Base-by-base conservation (phyloP, 1,140 invertebrate species). In the Ceratosolen fusciceps region DNA sequence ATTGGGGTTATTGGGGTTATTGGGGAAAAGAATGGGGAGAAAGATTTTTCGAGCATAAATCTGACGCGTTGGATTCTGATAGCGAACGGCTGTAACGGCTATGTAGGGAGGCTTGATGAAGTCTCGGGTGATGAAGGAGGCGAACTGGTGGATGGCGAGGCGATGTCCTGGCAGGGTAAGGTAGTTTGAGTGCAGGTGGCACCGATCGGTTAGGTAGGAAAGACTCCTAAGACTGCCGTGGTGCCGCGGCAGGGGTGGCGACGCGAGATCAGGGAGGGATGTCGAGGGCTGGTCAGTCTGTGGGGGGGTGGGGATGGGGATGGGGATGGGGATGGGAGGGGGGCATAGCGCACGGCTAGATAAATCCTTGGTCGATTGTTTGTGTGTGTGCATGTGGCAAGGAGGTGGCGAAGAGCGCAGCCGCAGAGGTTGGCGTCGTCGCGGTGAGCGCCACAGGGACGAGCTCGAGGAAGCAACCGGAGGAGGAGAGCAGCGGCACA, bases 401-500 rank as follows among this genome's bases (percentile, higher is more conserved):
- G n/a, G 67, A 47, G 39, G 24, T 0, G 0, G 39, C 37, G 19
- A 70, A 70, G 67, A 24, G 67, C 67, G 37, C 67, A 70, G 54
- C 34, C 29, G 72, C 72, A 21, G 54, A 31, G 52, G 31, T 34
- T 49, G 72, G 83, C 56, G 83, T 84, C 34, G 31, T 37, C 77
- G 37, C 49, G 54, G 52, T 21, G 82, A 83, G n/a, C 80, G 84
- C n/a, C n/a, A n/a, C n/a, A n/a, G n/a, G 60, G 85, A 84, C n/a
- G 82, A 83, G 56, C n/a, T n/a, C n/a, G 83, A 83, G 0, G 82
- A 77, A 83, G 31, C 79, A 82, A 8, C 80, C 84, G 29, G 83
- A 87, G 68, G 84, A 84, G 80, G 84, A 84, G 74, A 83, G 83
- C 73, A 62, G 72, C 58, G 80, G 52, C 81, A 79, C 31, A 65